These are phyloP conservation scores for Perodicticus potto DNA, from an alignment of 2,797 vertebrate genomes.

Conservation along the genomic window DNA sequence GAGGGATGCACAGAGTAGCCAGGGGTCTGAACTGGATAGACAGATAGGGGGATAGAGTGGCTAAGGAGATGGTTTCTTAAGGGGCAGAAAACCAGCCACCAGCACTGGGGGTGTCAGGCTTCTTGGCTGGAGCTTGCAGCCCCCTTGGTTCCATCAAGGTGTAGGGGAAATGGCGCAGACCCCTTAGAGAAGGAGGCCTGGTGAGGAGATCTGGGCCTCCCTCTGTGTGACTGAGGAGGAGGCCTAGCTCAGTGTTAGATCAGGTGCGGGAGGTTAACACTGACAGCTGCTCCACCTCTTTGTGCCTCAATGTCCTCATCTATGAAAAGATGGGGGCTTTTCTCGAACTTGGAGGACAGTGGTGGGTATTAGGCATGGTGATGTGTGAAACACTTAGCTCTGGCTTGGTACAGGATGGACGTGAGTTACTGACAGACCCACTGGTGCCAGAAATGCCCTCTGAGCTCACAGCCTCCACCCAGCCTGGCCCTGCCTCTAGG, in stretches of 20 bases:
- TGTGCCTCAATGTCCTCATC: not conserved
- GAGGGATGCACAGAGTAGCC: not conserved
- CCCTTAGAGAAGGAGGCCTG: not conserved
- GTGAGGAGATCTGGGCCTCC: too few relatives aligned
- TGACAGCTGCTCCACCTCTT: not conserved
- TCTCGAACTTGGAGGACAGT: not conserved
- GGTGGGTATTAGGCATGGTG: not conserved
- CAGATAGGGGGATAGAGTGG: not conserved
- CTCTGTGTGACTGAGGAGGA: not conserved
- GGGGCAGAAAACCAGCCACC: not conserved
- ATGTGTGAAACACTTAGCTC: not conserved
- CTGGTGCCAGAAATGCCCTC: not conserved
- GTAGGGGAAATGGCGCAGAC: not conserved
- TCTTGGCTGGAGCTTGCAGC: not conserved
- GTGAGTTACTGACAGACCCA: not conserved
- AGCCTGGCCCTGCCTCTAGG: not conserved
- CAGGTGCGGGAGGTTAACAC: not conserved
- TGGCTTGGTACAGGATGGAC: too few relatives aligned
- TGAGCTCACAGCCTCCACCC: not conserved
- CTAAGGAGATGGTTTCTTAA: not conserved
- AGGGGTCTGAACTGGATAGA: not conserved
- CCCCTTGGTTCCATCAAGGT: not conserved
- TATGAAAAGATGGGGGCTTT: not conserved
- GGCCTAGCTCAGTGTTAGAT: not conserved
- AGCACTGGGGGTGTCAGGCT: not conserved